Percentiles rank a stretch among this genome's conserved stretches.
These are phyloP conservation scores for Vicugna pacos DNA, from an alignment of 2,113 vertebrate genomes.

Conservation along the genomic window DNA sequence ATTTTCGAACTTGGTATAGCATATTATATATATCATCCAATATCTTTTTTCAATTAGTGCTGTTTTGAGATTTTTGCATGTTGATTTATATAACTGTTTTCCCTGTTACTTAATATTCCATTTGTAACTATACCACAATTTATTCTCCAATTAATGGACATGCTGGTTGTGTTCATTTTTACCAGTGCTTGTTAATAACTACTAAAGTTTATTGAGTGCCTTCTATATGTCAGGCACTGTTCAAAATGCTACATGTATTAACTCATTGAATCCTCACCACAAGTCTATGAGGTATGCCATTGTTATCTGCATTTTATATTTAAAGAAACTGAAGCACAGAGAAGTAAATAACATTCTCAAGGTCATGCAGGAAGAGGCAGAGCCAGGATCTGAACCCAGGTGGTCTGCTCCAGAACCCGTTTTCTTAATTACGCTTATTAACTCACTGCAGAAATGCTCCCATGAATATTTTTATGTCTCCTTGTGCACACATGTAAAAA, in stretches of 20 bases:
- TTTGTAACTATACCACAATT: background rate
- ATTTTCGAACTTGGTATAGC: conserved; percentile 5
- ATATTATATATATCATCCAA: background rate
- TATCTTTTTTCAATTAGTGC: background rate
- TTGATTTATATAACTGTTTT: background rate
- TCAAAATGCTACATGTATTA: background rate
- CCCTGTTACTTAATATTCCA: background rate
- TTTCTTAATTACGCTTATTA: background rate
- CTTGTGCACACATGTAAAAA: background rate
- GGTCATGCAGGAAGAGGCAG: background rate
- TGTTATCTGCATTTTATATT: background rate
- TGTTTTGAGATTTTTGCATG: background rate
- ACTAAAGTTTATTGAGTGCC: background rate
- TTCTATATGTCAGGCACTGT: background rate
- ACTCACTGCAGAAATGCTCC: background rate
- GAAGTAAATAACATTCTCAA: background rate
- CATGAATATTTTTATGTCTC: background rate
- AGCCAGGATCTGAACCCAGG: background rate
- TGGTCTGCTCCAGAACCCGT: background rate
- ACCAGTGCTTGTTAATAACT: background rate
- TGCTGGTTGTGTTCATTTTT: background rate
- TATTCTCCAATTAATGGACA: background rate
- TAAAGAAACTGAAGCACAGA: background rate
- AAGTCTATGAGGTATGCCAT: background rate
- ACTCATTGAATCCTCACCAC: background rate